Evolutionary conservation across 2,888 invertebrate genomes (phyloP).

Genomic region (Pheosia gnoma): DNA sequence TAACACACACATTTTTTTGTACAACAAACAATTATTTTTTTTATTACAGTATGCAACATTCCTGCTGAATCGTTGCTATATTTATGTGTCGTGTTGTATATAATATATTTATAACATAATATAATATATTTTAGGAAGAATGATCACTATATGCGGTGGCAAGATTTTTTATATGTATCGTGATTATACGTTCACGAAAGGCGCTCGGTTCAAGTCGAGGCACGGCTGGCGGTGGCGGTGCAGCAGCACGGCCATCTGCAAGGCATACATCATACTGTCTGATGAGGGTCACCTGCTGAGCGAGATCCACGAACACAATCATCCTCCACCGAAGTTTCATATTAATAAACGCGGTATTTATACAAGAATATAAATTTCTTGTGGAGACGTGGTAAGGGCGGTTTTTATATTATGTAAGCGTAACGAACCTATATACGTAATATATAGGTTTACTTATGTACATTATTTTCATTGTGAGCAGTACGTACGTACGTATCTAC

Average conservation of each 20-base stretch:
- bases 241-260: slow-evolving; percentile 30
- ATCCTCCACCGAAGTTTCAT: slow-evolving; percentile 13
- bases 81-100: too few relatives aligned
- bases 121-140: not conserved
- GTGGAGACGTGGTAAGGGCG: too few relatives aligned
- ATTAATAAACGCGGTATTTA: slow-evolving; percentile 13
- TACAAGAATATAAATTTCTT: not conserved
- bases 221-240: slow-evolving; percentile 29
- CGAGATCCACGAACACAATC: slow-evolving; percentile 3
- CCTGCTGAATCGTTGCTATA: too few relatives aligned
- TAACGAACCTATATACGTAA: too few relatives aligned
- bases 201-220: slow-evolving; percentile 19
- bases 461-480: too few relatives aligned
- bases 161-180: slow-evolving; percentile 31
- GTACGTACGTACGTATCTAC: too few relatives aligned
- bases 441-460: too few relatives aligned
- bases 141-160: not conserved
- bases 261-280: slow-evolving; percentile 29
- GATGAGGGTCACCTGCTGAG: slow-evolving; percentile 14
- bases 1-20: too few relatives aligned
- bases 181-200: slow-evolving; percentile 33
- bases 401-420: too few relatives aligned
- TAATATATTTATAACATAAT: too few relatives aligned
- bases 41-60: too few relatives aligned
- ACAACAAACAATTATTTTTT: too few relatives aligned